Base-by-base conservation (phyloP, 2,888 invertebrate species). In the Caenorhabditis virilis region DNA sequence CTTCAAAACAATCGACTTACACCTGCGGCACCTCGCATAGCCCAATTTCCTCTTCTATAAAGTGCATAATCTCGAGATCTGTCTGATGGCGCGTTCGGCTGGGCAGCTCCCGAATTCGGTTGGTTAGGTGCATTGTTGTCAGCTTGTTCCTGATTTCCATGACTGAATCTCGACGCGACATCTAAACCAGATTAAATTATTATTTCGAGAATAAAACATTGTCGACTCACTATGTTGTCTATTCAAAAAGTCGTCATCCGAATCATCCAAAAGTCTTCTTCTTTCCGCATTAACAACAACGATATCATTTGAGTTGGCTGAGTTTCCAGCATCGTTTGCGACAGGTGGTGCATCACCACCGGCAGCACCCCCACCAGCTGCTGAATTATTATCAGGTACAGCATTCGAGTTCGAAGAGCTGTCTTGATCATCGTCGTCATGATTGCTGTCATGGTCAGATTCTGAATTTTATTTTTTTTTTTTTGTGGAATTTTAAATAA, bases 341-440 rank as follows among this genome's bases (percentile, higher is more conserved):
- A 30, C 30, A 30, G 30, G n/a, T n/a, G n/a, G n/a, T n/a, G n/a
- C n/a, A n/a, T n/a, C 30, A 36, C 16, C 36, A 36, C 5, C 36
- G 9, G n/a, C 36, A 36, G n/a, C 11, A 36, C 5, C n/a, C 9
- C n/a, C n/a, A 15, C 36, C 36, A n/a, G n/a, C n/a, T 36, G 36
- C 30, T 13, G 38, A 11, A 7, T 18, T 38, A 26, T 39, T 38
- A 15, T 41, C 51, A 38, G 6, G 23, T 13, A n/a, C 11, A 23
- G 25, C 27, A 6, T 27, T 25, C 18, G 38, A 27, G 2, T 51
- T 41, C 6, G 42, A 36, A 6, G 35, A 11, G 4, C 6, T 1
- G 35, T 25, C 53, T 11, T 77, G 1, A 88, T 87, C 82, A 88
- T 42, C 55, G 15, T 47, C 39, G n/a, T 2, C 43, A 25, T 50